A percentile compares a stretch with the other conserved stretches of the same genome.
Conservation (phyloP, 2,888 invertebrate species). For the Callosobruchus maculatus region DNA sequence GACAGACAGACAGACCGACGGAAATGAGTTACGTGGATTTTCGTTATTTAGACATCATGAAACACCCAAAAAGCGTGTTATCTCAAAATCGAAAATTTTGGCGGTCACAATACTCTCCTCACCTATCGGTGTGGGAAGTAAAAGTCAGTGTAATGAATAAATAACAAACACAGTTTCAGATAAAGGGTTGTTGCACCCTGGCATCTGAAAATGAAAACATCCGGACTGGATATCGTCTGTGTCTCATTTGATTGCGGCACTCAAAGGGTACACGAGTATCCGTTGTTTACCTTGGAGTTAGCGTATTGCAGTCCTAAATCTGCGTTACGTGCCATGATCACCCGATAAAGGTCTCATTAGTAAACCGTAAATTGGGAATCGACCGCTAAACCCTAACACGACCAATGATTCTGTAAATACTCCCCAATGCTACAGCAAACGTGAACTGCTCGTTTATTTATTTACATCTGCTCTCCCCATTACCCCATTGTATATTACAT, state of each 20-base stretch:
- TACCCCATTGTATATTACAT: too few relatives aligned
- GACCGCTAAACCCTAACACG: constrained; percentile 23
- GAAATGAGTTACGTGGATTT: too few relatives aligned
- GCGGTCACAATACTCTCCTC: too few relatives aligned
- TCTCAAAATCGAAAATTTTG: too few relatives aligned
- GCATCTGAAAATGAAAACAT: neutral
- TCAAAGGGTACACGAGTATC: constrained; percentile 24
- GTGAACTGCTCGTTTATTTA: constrained; percentile 3
- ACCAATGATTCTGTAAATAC: constrained; percentile 31
- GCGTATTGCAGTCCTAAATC: constrained; percentile 48
- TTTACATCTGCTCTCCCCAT: constrained; percentile 4
- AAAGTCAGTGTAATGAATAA: too few relatives aligned
- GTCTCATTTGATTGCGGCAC: neutral
- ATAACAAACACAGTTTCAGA: too few relatives aligned
- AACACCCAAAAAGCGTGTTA: too few relatives aligned
- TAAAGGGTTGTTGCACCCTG: neutral
- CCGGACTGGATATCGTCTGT: neutral
- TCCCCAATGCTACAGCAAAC: constrained; percentile 7
- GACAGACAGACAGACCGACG: too few relatives aligned
- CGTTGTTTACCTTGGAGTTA: constrained; percentile 43
- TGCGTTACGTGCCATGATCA: constrained; percentile 51
- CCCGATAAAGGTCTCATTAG: constrained; percentile 53
- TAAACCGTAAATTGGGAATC: constrained; percentile 49
- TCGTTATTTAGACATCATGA: too few relatives aligned
- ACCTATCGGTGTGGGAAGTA: too few relatives aligned